A percentile compares a stretch with the other conserved stretches of the same genome.
These are phyloP conservation scores for Streptopelia turtur DNA, from an alignment of 2,797 vertebrate genomes.

Conservation along the genomic window DNA sequence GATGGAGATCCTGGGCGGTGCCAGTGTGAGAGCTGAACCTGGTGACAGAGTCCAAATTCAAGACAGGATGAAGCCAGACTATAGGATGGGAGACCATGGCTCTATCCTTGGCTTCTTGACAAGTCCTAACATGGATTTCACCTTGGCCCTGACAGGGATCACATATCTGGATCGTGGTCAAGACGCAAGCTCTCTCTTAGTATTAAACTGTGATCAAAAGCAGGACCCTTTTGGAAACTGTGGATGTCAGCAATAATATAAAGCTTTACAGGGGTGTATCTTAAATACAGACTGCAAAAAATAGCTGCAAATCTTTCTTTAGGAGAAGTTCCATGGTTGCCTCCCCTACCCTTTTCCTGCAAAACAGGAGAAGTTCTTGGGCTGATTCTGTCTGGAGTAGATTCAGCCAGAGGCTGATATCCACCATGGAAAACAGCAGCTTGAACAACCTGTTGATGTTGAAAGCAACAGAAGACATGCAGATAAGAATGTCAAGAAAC, in stretches of 20 bases:
- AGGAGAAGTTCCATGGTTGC: background rate
- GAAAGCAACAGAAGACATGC: background rate
- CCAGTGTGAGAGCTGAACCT: background rate
- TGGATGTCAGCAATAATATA: background rate
- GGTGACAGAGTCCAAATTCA: background rate
- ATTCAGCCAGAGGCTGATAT: background rate
- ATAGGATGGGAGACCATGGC: background rate
- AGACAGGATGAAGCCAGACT: background rate
- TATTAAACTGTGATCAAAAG: background rate
- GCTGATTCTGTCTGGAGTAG: background rate
- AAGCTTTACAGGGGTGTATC: background rate
- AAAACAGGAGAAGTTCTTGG: background rate
- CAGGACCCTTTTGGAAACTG: background rate
- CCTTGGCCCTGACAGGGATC: background rate
- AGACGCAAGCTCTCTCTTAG: background rate
- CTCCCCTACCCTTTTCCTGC: background rate
- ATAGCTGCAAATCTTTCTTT: background rate
- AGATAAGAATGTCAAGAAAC: conserved; percentile 11
- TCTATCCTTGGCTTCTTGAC: background rate
- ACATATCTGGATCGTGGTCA: background rate
- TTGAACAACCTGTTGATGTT: background rate
- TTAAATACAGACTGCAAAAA: background rate
- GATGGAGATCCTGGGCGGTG: background rate
- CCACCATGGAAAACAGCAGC: background rate
- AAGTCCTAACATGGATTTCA: background rate